Conservation (phyloP, 2,888 invertebrate genomes). For the Ernsta delagoae region DNA sequence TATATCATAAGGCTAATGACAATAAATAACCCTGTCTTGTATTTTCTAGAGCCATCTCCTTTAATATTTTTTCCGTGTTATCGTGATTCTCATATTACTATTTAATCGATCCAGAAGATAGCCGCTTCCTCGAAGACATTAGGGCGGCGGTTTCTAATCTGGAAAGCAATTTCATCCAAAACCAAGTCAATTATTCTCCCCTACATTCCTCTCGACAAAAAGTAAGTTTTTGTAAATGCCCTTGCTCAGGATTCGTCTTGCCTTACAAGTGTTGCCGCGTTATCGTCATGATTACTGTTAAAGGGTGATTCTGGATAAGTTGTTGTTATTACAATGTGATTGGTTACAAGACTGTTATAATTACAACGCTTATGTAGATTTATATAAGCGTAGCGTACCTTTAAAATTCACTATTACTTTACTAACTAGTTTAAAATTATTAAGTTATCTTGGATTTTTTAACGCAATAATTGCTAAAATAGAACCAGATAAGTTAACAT, state of each 20-base stretch:
- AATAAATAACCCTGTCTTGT: background rate
- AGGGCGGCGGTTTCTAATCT: conserved; percentile 31
- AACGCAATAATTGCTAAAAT: too few relatives aligned
- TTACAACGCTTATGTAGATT: too few relatives aligned
- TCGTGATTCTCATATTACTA: conserved; percentile 16
- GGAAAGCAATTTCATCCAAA: conserved; percentile 32
- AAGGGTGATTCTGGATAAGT: conserved; percentile 6
- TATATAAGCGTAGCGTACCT: too few relatives aligned
- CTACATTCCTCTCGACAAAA: conserved; percentile 53
- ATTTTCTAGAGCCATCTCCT: background rate
- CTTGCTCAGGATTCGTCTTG: conserved; percentile 72
- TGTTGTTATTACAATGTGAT: too few relatives aligned
- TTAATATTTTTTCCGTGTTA: background rate
- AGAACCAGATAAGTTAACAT: too few relatives aligned
- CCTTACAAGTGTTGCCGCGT: conserved; percentile 67
- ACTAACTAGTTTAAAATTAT: too few relatives aligned
- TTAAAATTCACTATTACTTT: too few relatives aligned
- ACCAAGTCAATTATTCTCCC: conserved; percentile 45
- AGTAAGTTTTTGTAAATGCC: conserved; percentile 47
- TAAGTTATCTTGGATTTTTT: too few relatives aligned
- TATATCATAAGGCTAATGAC: background rate
- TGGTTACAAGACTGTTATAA: too few relatives aligned
- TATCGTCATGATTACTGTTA: conserved; percentile 52
- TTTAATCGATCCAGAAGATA: conserved; percentile 14
- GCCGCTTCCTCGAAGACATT: conserved; percentile 29